Base-by-base conservation (phyloP, 2,797 vertebrate genomes). In the Nyctalus aviator region DNA sequence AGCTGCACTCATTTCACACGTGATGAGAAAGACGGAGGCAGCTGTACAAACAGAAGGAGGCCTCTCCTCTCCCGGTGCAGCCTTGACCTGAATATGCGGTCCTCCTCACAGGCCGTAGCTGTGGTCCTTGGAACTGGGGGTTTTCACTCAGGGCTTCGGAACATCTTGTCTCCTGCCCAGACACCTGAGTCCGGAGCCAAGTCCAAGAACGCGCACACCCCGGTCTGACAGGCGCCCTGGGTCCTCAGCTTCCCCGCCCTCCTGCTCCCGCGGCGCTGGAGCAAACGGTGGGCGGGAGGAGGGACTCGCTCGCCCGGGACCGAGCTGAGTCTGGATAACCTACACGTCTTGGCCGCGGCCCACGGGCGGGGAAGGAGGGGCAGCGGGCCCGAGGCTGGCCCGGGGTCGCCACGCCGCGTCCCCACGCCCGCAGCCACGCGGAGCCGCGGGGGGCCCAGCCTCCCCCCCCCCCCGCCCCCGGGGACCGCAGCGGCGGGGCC, bases 361-460 rank as follows among this genome's bases (percentile, higher is more conserved):
- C 11, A 32, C 48, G 5, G 7, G 10, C 1, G 0, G 76, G 53
- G 25, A 48, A 64, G 72, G 55, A 66, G 30, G 55, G 57, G 37
- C 88, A 75, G 57, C 46, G 64, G 35, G 37, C 79, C 15, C 1
- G 14, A 83, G 75, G 18, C 62, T 17, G 21, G 82, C 44, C 20
- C 11, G 32, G 9, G n/a, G 73, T 91, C 9, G 62, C 84, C 92
- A 90, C 71, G 93, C 96, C 48, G 96, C 95, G 94, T 96, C 91
- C 88, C 94, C 94, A 97, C 59, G 95, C 96, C 59, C 30, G 44
- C 84, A 84, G 84, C 94, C 88, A 96, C 68, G 95, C 95, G 50
- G 44, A 95, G 64, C 68, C 9, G 84, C 91, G 57, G 96, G 30
- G 1, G 8, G 21, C 21, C 57, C 32, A 55, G 90, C 79, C 44